These are phyloP conservation scores for Drosophila fulvimacula DNA, from an alignment of 2,888 invertebrate species.

Conservation along the genomic window DNA sequence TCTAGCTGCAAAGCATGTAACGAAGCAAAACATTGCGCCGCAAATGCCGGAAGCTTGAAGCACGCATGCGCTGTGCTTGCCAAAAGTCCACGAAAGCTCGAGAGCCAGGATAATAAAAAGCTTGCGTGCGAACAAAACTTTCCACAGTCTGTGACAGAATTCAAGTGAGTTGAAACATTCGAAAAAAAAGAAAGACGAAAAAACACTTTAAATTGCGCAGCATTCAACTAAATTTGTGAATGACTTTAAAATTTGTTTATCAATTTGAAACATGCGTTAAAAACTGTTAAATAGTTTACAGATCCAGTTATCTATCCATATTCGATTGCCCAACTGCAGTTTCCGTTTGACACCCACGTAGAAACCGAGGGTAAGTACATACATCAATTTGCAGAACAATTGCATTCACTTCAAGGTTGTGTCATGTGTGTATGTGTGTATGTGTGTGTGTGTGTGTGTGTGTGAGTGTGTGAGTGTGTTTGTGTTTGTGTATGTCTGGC, in stretches of 20 bases:
- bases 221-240: conserved; percentile 16
- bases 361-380: conserved; percentile 37
- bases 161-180: conserved; percentile 35
- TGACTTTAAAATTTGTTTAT: conserved; percentile 11
- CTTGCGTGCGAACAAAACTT: conserved; percentile 49
- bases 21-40: conserved; percentile 59
- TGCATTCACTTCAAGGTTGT: conserved; percentile 63
- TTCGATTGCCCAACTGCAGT: background rate
- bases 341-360: conserved; percentile 7
- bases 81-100: conserved; percentile 34
- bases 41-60: conserved; percentile 64
- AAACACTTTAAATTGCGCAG: conserved; percentile 23
- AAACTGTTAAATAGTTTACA: background rate
- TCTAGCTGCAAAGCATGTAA: conserved; percentile 32
- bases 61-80: conserved; percentile 56
- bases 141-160: conserved; percentile 65
- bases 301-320: background rate
- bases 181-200: conserved; percentile 6
- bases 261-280: background rate
- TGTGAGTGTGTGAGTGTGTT: too few relatives aligned
- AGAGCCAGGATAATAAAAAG: conserved; percentile 69
- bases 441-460: conserved; percentile 55
- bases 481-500: conserved; percentile 51
- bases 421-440: conserved; percentile 56
- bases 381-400: conserved; percentile 39